These are phyloP conservation scores for Schizaphis graminum DNA, from an alignment of 2,888 invertebrate species.

Conservation along the genomic window DNA sequence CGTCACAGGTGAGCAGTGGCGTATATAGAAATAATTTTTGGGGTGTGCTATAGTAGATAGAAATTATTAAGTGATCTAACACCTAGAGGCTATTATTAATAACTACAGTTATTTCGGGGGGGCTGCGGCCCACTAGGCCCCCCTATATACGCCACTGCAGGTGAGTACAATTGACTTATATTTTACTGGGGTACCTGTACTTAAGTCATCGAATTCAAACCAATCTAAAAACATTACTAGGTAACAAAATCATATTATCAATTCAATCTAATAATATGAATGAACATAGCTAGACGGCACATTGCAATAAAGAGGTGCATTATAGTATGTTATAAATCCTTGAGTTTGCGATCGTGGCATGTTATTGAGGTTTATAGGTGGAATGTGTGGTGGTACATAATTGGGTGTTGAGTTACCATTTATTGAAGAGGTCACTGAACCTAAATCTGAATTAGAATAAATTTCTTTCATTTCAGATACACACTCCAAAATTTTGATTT, in stretches of 20 bases:
- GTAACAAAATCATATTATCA: background rate
- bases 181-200: background rate
- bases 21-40: too few species aligned
- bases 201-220: background rate
- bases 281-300: background rate
- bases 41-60: too few species aligned
- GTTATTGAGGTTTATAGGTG: background rate
- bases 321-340: background rate
- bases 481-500: conserved; percentile 27
- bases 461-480: background rate
- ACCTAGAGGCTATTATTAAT: too few species aligned
- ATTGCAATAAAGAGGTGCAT: background rate
- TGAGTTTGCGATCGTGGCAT: background rate
- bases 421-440: background rate
- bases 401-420: background rate
- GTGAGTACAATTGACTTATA: background rate
- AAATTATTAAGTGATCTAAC: too few species aligned
- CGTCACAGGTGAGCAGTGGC: too few species aligned
- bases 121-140: too few species aligned
- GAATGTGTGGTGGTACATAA: background rate
- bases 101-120: too few species aligned
- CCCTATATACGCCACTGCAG: too few species aligned
- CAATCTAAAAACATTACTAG: background rate
- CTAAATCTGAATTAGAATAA: background rate
- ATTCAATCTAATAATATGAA: background rate